A percentile compares a stretch with the other conserved stretches of the same genome.
These are phyloP conservation scores for Phalacrocorax brasilianus DNA, from an alignment of 2,113 vertebrate genomes.

Conservation along the genomic window DNA sequence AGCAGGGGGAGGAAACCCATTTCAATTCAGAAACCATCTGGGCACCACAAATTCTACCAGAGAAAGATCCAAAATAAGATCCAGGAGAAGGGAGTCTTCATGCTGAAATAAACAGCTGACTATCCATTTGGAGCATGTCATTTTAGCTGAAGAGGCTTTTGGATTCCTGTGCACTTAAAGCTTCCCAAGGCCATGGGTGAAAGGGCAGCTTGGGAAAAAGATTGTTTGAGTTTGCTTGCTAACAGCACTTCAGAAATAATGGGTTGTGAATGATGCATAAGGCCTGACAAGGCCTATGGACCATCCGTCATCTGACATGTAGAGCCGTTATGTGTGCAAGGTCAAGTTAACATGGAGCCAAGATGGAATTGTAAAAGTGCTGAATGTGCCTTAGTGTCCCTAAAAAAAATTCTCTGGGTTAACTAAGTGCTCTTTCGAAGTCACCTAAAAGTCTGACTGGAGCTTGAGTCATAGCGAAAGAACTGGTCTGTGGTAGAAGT, in stretches of 20 bases:
- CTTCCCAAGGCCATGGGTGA: conserved; percentile 1
- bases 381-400: not conserved
- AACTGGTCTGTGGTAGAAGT: not conserved
- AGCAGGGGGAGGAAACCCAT: not conserved
- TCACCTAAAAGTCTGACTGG: not conserved
- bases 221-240: conserved; percentile 2
- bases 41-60: not conserved
- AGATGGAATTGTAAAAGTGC: not conserved
- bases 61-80: not conserved
- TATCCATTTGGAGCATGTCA: not conserved
- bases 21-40: not conserved
- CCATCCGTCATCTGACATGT: not conserved
- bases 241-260: conserved; percentile 29
- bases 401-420: not conserved
- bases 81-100: not conserved
- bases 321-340: not conserved
- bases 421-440: not conserved
- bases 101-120: not conserved
- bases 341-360: not conserved
- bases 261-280: not conserved
- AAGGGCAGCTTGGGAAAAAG: conserved; percentile 22
- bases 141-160: not conserved
- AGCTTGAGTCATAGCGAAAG: not conserved
- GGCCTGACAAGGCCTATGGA: not conserved
- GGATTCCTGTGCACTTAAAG: not conserved